A percentile compares a stretch with the other conserved stretches of the same genome.
Conservation (phyloP, 2,797 vertebrate species). For the Astyanax mexicanus region DNA sequence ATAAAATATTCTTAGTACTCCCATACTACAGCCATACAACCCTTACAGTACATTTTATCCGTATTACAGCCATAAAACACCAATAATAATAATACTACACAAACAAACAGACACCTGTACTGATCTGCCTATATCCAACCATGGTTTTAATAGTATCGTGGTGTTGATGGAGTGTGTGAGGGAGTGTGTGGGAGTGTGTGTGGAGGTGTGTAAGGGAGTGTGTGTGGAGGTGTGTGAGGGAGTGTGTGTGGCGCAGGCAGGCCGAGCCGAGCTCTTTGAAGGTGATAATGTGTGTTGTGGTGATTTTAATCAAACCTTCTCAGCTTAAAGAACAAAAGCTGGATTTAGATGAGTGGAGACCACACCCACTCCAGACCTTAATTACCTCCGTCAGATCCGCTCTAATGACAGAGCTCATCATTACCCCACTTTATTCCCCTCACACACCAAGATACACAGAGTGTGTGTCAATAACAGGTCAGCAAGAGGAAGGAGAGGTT, state of each 20-base stretch:
- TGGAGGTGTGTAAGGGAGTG: too few species aligned
- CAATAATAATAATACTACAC: too few species aligned
- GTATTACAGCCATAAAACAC: too few species aligned
- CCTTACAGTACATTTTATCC: too few species aligned
- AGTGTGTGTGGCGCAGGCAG: background rate
- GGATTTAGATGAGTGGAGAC: constrained; percentile 40
- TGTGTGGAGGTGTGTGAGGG: background rate
- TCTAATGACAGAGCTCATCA: constrained; percentile 32
- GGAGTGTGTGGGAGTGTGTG: background rate
- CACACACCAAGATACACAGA: background rate
- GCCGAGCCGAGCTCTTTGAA: constrained; percentile 14
- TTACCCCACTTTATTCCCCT: constrained; percentile 15
- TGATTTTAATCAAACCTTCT: constrained; percentile 40
- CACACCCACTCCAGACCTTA: constrained; percentile 49
- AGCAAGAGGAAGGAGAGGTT: background rate
- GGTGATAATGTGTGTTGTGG: constrained; percentile 49
- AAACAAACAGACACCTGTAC: too few species aligned
- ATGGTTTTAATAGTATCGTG: too few species aligned
- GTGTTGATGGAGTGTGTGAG: background rate
- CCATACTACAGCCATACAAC: too few species aligned
- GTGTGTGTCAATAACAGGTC: constrained; percentile 12
- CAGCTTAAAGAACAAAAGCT: constrained; percentile 37
- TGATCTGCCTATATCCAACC: too few species aligned
- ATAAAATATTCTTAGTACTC: too few species aligned
- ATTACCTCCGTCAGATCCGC: constrained; percentile 39